Percentiles rank a stretch among this genome's conserved stretches.
Conservation (phyloP, 1,140 invertebrate species). For the Ceratosolen solmsi region DNA sequence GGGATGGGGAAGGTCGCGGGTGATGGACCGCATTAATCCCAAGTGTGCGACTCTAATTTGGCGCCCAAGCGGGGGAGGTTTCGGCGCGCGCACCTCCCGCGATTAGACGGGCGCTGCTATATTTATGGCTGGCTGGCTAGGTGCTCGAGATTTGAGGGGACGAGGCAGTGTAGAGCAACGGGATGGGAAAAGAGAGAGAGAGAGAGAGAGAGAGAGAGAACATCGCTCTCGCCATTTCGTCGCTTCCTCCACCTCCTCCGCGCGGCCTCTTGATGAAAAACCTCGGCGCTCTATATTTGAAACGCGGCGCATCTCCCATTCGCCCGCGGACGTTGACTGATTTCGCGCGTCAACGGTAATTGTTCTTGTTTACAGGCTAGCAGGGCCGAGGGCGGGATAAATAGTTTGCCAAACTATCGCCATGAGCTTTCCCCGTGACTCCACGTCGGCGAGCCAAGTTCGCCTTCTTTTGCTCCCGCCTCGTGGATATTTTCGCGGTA, state of each 20-base stretch:
- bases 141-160: background rate
- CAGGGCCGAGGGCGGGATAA: background rate
- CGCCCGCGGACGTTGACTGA: background rate
- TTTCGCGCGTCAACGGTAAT: background rate
- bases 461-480: background rate
- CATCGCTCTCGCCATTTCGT: background rate
- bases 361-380: slow-evolving; percentile 2
- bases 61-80: background rate
- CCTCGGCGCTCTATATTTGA: slow-evolving; percentile 10
- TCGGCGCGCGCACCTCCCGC: background rate
- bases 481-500: background rate
- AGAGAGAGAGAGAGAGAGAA: background rate
- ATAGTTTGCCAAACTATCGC: background rate
- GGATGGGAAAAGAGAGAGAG: background rate
- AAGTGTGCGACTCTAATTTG: slow-evolving; percentile 21
- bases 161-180: background rate
- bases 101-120: slow-evolving; percentile 5
- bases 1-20: too few species aligned
- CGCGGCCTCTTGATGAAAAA: background rate
- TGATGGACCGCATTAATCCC: background rate
- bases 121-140: background rate
- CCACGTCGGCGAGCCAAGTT: too few species aligned
- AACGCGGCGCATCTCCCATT: background rate
- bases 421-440: too few species aligned
- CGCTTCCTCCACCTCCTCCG: background rate